Percentiles rank a stretch among this genome's conserved stretches.
Evolutionary conservation across 2,113 vertebrate species (phyloP).

Genomic region (Heliornis fulica): DNA sequence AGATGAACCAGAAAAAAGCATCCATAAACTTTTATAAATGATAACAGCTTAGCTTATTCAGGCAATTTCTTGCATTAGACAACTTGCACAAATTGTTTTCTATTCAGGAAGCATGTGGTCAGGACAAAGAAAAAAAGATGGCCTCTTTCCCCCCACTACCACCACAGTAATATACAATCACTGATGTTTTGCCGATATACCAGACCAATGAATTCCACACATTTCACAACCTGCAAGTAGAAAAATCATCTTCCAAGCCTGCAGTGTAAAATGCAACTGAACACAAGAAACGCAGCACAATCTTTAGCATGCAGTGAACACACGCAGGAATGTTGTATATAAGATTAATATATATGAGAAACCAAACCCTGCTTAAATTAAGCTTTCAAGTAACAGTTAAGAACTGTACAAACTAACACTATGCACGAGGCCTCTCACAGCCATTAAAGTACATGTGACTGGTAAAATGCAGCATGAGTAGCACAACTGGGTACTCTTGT

Average conservation of each 20-base stretch:
- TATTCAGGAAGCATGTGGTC: background rate
- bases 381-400: background rate
- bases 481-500: background rate
- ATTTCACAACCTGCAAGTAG: background rate
- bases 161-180: background rate
- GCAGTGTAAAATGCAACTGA: background rate
- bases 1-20: conserved; percentile 23
- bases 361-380: background rate
- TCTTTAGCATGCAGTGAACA: background rate
- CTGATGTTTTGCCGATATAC: background rate
- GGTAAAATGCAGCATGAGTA: background rate
- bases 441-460: background rate
- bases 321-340: fast-evolving
- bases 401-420: background rate
- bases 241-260: background rate
- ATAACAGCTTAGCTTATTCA: background rate
- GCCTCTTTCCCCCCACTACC: no score
- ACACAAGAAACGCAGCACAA: background rate
- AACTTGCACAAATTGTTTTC: background rate
- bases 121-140: background rate
- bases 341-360: background rate
- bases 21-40: background rate
- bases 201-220: background rate
- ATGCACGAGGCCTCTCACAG: background rate
- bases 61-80: background rate